Evolutionary conservation across 2,797 vertebrate species (phyloP), one percentile per base, ranked within the genome.

Genomic region (Danio aesculapii): DNA sequence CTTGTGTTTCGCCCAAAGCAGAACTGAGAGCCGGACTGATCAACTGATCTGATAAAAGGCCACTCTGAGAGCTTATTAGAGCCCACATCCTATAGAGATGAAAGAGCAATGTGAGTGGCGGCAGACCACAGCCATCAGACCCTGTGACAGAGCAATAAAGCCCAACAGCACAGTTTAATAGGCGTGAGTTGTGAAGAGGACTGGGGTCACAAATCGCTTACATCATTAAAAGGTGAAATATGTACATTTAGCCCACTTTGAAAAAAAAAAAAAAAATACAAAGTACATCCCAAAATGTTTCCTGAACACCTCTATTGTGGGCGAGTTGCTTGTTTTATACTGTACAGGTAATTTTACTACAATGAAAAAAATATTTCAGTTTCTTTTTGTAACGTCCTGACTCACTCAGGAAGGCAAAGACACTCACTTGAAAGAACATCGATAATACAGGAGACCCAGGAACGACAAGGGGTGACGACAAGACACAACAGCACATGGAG

Each of bases 41-140:
- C 58, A 16, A 14, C 11, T n/a, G 10, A 70, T 70, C 67, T 62
- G 67, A 79, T 70, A 70, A 79, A 70, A 79, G 77, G 67, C 68
- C 59, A 63, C 58, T 72, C 43, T 30, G 39, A 71, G 50, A 79
- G 77, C 58, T 79, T 79, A 79, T 71, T 72, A 71, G 13, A 79
- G 77, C 58, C 66, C 41, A 52, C n/a, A 10, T 63, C 68, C 68
- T 63, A 64, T 53, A 53, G 58, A 71, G 39, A 72, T 79, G 47
- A 79, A 79, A 72, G 68, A 79, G 47, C 6, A 5, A 57, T 62
- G 39, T 44, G 13, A 64, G 47, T 44, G 39, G 46, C 8, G 10
- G 39, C 10, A 5, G 58, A 39, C 41, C 47, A 79, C 39, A 63
- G n/a, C 59, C 55, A 55, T 57, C 50, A 66, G 75, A 50, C 52